Percentiles rank a stretch among this genome's conserved stretches.
phyloP scores from a whole-genome alignment of 2,113 vertebrate genomes.

The Ciconia boyciana region DNA sequence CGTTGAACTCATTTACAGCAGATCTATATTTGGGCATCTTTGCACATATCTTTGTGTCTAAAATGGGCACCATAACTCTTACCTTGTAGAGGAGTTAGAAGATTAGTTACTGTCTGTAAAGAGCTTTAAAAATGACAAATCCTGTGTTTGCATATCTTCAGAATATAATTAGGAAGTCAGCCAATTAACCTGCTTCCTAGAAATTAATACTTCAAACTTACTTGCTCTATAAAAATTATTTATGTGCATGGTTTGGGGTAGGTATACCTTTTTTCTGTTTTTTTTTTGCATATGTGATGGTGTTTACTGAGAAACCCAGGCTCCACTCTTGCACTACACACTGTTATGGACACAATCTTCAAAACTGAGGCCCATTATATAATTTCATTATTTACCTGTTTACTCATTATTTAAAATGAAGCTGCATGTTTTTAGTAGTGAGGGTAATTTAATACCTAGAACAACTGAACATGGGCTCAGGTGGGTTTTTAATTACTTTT shows the following conservation, averaged over 20 bases:
- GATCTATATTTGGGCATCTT: constrained; percentile 53
- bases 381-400: neutral
- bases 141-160: neutral
- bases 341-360: neutral
- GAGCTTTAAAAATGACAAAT: constrained; percentile 15
- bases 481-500: neutral
- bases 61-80: constrained; percentile 38
- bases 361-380: neutral
- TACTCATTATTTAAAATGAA: neutral
- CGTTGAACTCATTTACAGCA: constrained; percentile 25
- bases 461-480: neutral
- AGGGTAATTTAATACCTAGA: neutral
- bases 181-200: neutral
- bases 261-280: neutral
- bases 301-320: neutral
- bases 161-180: neutral
- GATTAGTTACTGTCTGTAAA: neutral
- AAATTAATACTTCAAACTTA: neutral
- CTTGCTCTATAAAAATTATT: neutral
- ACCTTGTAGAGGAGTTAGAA: neutral
- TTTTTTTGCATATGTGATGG: neutral
- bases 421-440: neutral
- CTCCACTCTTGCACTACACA: neutral
- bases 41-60: constrained; percentile 16
- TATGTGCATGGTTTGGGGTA: neutral